These are phyloP conservation scores for Volucella inflata DNA, from an alignment of 2,888 invertebrate species.

Conservation along the genomic window DNA sequence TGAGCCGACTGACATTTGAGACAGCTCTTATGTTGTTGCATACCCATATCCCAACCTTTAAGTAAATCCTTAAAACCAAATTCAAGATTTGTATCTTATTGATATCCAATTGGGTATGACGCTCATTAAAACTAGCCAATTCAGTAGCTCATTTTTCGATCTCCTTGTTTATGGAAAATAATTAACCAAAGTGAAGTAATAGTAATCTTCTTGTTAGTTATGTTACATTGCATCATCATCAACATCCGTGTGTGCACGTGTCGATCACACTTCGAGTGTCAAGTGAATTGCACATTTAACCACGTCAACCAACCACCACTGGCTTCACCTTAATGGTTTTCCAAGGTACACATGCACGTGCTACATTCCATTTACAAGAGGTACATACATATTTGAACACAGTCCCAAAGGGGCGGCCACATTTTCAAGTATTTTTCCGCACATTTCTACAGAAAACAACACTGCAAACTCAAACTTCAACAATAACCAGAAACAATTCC, in stretches of 20 bases:
- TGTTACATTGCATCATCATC: conserved; percentile 65
- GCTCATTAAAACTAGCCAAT: conserved; percentile 11
- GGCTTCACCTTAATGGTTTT: conserved; percentile 41
- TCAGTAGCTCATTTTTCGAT: neutral
- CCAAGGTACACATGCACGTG: conserved; percentile 57
- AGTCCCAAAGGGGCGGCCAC: conserved; percentile 78
- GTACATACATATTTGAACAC: neutral
- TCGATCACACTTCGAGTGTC: conserved; percentile 73
- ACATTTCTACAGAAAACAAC: conserved; percentile 33
- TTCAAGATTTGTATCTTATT: neutral
- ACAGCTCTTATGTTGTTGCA: no score
- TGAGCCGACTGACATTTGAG: no score
- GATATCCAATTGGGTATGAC: neutral
- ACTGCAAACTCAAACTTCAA: conserved; percentile 25
- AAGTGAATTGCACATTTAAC: conserved; percentile 72
- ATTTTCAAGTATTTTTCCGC: conserved; percentile 3
- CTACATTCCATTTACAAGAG: conserved; percentile 33
- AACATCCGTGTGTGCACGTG: conserved; percentile 66
- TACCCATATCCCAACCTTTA: no score
- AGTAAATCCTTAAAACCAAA: neutral
- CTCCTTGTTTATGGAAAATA: conserved; percentile 11
- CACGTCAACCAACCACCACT: conserved; percentile 12
- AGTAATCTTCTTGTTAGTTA: conserved; percentile 21
- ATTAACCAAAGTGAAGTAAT: conserved; percentile 38
- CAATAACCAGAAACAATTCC: conserved; percentile 32